Conservation (phyloP, 2,797 vertebrate genomes). For the Enteromius anoplus region DNA sequence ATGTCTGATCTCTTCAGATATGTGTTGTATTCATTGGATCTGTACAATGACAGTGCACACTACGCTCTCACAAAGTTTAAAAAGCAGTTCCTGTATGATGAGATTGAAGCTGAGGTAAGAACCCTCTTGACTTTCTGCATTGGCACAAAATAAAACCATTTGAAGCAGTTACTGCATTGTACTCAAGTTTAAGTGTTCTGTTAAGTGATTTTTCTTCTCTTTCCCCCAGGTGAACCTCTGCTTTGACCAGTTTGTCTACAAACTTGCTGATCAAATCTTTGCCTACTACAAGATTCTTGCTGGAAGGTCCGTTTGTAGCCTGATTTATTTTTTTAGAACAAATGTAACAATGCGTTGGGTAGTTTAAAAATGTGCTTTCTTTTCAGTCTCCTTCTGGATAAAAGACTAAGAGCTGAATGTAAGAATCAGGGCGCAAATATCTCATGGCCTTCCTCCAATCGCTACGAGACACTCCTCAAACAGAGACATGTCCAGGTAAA, state of each 20-base stretch:
- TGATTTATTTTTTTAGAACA: neutral
- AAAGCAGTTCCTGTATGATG: constrained; percentile 99
- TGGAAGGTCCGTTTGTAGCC: constrained; percentile 78
- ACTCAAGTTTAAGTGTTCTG: neutral
- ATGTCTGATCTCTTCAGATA: constrained; percentile 80
- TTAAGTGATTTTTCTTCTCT: neutral
- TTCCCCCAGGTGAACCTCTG: constrained; percentile 90
- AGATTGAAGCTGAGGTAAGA: constrained; percentile 97
- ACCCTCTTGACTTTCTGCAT: neutral
- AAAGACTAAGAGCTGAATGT: constrained; percentile 90
- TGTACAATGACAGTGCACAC: constrained; percentile 98
- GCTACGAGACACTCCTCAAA: constrained; percentile 94
- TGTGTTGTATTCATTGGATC: constrained; percentile 96
- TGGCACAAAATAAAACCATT: neutral
- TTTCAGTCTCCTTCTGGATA: constrained; percentile 90
- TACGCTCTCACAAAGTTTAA: constrained; percentile 98
- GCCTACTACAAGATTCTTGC: constrained; percentile 96
- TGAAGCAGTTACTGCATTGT: neutral
- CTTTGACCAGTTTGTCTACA: constrained; percentile 99
- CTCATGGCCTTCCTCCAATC: constrained; percentile 88
- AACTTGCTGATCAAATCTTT: constrained; percentile 97
- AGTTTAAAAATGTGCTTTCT: neutral
- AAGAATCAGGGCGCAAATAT: constrained; percentile 94
- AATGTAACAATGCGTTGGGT: neutral
- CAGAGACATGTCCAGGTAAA: constrained; percentile 94